Evolutionary conservation across 2,888 invertebrate species (phyloP), one percentile per base, ranked within the genome.

Genomic region (Eupithecia insigniata): DNA sequence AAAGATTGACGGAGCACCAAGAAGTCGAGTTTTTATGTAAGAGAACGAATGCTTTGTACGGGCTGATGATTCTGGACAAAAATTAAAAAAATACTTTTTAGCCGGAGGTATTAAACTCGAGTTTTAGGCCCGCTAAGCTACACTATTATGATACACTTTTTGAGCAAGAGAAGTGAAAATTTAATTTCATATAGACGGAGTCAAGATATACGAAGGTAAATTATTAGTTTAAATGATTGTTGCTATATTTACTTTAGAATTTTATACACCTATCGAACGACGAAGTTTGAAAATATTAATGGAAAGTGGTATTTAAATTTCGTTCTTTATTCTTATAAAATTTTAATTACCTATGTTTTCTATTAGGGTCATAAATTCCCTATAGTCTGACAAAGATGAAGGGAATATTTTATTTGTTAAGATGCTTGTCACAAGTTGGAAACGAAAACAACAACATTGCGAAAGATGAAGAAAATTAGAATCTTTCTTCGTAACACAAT

Each of bases 401-500:
- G 5, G 22, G n/a, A 26, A 55, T 55, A 26, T 55, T 26, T 0
- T 0, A 4, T 55, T 55, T 26, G 14, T 14, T 14, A 55, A 26
- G 55, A 55, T 26, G 14, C 30, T 7, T 5, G 18, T 60, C 30
- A 58, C 60, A 60, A 60, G 8, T 30, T 60, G 60, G 18, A 18
- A 18, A 18, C 60, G 18, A 30, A 36, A 36, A 36, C 64, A 64
- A 64, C 5, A 64, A 18, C 14, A 34, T 32, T 5, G 62, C 34
- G 36, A 51, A 46, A 22, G 55, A 32, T 34, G 18, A 55, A 51
- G 36, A 64, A 64, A 64, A 64, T 64, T 67, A 39, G 28, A 64
- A 71, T 65, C 64, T 30, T 64, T 55, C 62, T 30, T 55, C 58
- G 58, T 32, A 58, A 72, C 55, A 72, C 65, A 72, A 72, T 65